Conservation (phyloP, 2,113 vertebrate genomes). For the Menidia beryllina region DNA sequence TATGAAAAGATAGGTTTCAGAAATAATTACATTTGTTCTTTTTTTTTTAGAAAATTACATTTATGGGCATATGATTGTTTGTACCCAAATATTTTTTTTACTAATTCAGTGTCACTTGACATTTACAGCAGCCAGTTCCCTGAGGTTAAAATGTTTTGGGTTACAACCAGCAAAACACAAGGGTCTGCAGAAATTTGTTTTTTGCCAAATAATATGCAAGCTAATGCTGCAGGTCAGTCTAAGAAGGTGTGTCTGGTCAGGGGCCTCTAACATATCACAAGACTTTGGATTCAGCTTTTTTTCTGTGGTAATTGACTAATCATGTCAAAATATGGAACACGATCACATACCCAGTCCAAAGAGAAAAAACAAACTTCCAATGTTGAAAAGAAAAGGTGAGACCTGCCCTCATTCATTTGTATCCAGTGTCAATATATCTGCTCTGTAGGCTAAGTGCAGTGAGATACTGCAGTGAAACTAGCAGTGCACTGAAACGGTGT, state of each 20-base stretch:
- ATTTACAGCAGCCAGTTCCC: background rate
- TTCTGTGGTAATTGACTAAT: background rate
- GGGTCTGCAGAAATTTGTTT: background rate
- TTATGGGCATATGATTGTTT: too few species aligned
- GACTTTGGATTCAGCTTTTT: background rate
- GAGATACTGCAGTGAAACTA: constrained; percentile 32
- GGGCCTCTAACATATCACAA: background rate
- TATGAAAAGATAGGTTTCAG: too few species aligned
- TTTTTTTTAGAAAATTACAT: too few species aligned
- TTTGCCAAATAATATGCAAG: background rate
- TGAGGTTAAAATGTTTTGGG: constrained; percentile 30
- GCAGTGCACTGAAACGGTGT: background rate
- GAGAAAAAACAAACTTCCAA: background rate
- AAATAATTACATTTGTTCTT: too few species aligned
- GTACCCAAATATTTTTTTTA: too few species aligned
- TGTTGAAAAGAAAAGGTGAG: background rate
- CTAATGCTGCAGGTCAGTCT: too few species aligned
- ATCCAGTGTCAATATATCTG: constrained; percentile 32
- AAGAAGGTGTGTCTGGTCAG: background rate
- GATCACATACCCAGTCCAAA: background rate
- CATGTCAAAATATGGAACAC: background rate
- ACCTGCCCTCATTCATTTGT: background rate
- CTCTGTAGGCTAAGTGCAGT: constrained; percentile 26
- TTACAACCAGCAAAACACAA: constrained; percentile 12
- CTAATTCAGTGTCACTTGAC: constrained; percentile 4